These are phyloP conservation scores for Eptatretus burgeri DNA, from an alignment of 2,113 vertebrate genomes.

Conservation along the genomic window DNA sequence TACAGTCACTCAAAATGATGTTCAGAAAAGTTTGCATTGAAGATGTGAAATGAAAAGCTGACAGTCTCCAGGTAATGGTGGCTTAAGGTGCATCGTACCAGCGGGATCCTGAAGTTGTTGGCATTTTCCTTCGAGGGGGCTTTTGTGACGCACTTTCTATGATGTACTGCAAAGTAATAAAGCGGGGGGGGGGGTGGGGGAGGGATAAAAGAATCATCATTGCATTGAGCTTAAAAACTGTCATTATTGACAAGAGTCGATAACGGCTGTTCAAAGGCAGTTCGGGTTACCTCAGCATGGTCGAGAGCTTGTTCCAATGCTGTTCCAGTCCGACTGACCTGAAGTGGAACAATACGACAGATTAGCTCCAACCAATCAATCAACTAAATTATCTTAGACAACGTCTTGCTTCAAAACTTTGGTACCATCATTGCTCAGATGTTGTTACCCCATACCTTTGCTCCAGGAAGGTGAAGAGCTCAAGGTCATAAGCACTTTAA, in stretches of 20 bases:
- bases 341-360: neutral
- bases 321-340: conserved; percentile 13
- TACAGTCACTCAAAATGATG: conserved; percentile 11
- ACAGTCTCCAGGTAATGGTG: neutral
- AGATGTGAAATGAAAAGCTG: conserved; percentile 14
- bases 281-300: conserved; percentile 57
- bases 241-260: neutral
- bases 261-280: neutral
- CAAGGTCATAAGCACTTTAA: too few species aligned
- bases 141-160: conserved; percentile 88
- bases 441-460: too few species aligned
- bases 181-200: neutral
- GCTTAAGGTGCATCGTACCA: neutral
- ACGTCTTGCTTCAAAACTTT: too few species aligned
- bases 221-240: neutral
- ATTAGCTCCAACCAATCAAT: neutral
- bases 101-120: neutral
- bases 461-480: too few species aligned
- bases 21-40: conserved; percentile 29
- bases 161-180: conserved; percentile 40
- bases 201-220: neutral
- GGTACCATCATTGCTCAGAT: too few species aligned
- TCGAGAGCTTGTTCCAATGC: conserved; percentile 89
- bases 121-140: conserved; percentile 54
- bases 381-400: too few species aligned